Conservation (phyloP, 1,140 invertebrate species). For the Cyrtorhinus lividipennis region DNA sequence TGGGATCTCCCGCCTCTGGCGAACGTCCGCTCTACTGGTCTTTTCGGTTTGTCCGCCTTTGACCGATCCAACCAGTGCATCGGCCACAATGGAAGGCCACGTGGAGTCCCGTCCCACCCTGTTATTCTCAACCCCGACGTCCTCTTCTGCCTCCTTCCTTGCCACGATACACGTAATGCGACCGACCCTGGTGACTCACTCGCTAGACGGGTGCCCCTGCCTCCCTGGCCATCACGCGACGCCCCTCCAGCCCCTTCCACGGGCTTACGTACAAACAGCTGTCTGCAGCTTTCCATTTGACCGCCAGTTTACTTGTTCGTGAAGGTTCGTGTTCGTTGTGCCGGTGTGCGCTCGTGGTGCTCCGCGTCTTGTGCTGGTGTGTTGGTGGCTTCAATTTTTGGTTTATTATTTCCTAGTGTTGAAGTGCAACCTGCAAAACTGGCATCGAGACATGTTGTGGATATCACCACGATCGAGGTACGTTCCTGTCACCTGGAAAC, state of each 20-base stretch:
- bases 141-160: not conserved
- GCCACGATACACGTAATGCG: not conserved
- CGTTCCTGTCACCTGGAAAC: too few relatives aligned
- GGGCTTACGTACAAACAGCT: not conserved
- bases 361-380: not conserved
- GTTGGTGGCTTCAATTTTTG: not conserved
- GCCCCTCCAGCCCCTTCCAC: not conserved
- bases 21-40: too few relatives aligned
- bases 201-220: not conserved
- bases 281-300: conserved; percentile 4
- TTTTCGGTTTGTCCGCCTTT: too few relatives aligned
- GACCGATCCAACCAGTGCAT: too few relatives aligned
- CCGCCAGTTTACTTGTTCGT: conserved; percentile 4
- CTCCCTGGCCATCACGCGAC: not conserved
- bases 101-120: too few relatives aligned
- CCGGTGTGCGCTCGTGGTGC: not conserved
- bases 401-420: not conserved
- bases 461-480: conserved; percentile 5
- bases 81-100: too few relatives aligned
- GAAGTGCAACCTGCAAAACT: not conserved
- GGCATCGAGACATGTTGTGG: conserved; percentile 1
- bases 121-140: too few relatives aligned
- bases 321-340: not conserved
- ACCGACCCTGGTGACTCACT: not conserved
- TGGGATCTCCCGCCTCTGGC: too few relatives aligned